A percentile compares a stretch with the other conserved stretches of the same genome.
Conservation (phyloP, 1,140 invertebrate genomes). For the Metopolophium dirhodum region DNA sequence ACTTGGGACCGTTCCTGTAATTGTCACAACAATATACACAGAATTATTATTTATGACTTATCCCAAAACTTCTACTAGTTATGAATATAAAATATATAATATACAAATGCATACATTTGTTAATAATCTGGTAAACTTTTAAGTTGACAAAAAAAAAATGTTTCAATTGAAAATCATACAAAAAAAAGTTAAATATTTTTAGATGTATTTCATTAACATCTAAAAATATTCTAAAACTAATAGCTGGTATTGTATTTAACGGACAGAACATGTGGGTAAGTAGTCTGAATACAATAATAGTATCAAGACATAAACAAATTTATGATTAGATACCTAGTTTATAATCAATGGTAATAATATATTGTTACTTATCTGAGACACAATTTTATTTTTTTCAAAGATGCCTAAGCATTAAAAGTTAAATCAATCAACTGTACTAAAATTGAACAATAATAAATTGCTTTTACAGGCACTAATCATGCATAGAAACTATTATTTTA, state of each 20-base stretch:
- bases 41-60: not conserved
- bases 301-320: not conserved
- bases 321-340: not conserved
- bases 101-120: not conserved
- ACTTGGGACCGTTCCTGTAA: conserved; percentile 63
- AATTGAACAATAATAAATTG: not conserved
- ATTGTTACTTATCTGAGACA: not conserved
- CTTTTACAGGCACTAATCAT: not conserved
- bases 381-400: not conserved
- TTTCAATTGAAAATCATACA: not conserved
- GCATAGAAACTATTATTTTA: not conserved
- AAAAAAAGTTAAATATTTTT: not conserved
- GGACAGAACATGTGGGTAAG: no score
- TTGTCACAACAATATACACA: not conserved
- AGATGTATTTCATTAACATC: no score
- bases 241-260: no score
- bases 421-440: not conserved
- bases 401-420: no score
- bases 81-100: not conserved
- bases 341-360: not conserved
- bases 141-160: not conserved
- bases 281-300: not conserved
- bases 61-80: not conserved
- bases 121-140: not conserved
- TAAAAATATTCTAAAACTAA: no score